Evolutionary conservation across 1,140 invertebrate genomes (phyloP).

Genomic region (Apis dorsata): DNA sequence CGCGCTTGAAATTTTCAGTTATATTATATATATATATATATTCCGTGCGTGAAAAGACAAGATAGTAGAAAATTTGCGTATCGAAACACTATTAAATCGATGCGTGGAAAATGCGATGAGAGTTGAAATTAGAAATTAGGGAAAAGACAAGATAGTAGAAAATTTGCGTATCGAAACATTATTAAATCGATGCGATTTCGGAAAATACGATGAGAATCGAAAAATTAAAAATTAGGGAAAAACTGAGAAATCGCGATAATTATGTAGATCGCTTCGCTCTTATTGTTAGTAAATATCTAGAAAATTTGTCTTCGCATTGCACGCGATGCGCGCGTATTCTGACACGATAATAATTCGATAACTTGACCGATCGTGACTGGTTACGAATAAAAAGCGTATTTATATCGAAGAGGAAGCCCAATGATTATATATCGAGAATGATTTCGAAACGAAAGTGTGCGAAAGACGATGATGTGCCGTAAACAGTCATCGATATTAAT

Average conservation of each 20-base stretch:
- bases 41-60: background rate
- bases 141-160: background rate
- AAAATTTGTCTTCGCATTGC: background rate
- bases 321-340: background rate
- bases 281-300: background rate
- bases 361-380: slow-evolving; percentile 4
- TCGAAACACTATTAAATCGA: background rate
- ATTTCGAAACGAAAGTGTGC: slow-evolving; percentile 4
- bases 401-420: background rate
- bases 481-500: slow-evolving; percentile 37
- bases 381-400: background rate
- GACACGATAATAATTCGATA: background rate
- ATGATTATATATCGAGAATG: slow-evolving; percentile 3
- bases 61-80: background rate
- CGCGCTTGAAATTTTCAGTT: slow-evolving; percentile 17
- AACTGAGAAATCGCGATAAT: background rate
- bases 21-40: background rate
- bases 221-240: background rate
- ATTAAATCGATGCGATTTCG: background rate
- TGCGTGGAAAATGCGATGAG: background rate
- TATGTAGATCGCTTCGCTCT: background rate
- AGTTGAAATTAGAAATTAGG: background rate
- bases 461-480: background rate
- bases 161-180: background rate
- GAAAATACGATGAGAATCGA: background rate